phyloP scores from a whole-genome alignment of 2,797 vertebrate genomes.

The Melanotaenia boesemani region DNA sequence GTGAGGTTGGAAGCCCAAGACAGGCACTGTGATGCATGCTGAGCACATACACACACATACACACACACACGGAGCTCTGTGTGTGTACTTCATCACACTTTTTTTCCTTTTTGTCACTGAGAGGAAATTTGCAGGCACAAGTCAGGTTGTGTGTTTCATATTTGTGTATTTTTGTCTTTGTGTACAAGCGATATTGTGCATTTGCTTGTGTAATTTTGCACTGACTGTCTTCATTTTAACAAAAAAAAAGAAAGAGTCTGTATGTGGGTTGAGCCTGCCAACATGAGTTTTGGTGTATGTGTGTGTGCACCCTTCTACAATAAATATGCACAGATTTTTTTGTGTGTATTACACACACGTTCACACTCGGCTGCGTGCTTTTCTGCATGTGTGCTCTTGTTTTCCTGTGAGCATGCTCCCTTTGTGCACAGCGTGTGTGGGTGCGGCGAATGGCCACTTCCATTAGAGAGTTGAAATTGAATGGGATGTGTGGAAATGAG shows the following conservation, averaged over 20 bases:
- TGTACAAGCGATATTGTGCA: slow-evolving; percentile 22
- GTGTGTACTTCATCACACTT: slow-evolving; percentile 54
- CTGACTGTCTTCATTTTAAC: slow-evolving; percentile 10
- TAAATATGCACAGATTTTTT: slow-evolving; percentile 1
- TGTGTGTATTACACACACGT: slow-evolving; percentile 26
- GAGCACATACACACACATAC: slow-evolving; percentile 11
- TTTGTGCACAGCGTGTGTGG: slow-evolving; percentile 66
- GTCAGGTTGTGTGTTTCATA: slow-evolving; percentile 9
- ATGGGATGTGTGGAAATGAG: slow-evolving; percentile 80
- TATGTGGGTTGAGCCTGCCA: slow-evolving; percentile 22
- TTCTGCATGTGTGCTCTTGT: slow-evolving; percentile 32
- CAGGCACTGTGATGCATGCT: slow-evolving; percentile 33
- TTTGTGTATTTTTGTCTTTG: neutral
- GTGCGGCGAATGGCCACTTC: slow-evolving; percentile 66
- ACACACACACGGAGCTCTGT: slow-evolving; percentile 4
- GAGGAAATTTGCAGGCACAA: slow-evolving; percentile 56
- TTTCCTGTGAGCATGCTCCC: slow-evolving; percentile 15
- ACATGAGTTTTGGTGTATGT: neutral
- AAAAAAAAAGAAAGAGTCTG: neutral
- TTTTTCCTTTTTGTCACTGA: slow-evolving; percentile 56
- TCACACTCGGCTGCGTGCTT: slow-evolving; percentile 26
- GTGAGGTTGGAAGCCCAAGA: slow-evolving; percentile 33
- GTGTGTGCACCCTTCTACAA: slow-evolving; percentile 6
- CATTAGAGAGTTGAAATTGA: slow-evolving; percentile 81
- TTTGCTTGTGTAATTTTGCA: slow-evolving; percentile 29